A percentile compares a stretch with the other conserved stretches of the same genome.
Conservation (phyloP, 23 tunicate species). For the Ciona savignyi region DNA sequence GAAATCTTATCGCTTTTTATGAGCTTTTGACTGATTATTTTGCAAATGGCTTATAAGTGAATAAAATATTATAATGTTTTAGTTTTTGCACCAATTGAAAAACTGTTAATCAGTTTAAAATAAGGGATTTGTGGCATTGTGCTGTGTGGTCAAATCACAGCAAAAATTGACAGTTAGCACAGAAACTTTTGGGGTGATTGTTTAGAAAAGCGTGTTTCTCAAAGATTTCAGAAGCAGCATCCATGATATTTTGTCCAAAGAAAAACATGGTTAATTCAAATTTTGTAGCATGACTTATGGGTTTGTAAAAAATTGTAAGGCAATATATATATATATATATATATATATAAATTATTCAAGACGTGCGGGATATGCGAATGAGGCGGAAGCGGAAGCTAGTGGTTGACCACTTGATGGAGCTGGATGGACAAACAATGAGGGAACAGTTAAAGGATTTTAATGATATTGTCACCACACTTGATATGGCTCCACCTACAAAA, state of each 20-base stretch:
- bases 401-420: constrained; percentile 86
- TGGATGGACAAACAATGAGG: constrained; percentile 96
- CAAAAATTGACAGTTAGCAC: too few relatives aligned
- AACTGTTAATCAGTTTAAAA: too few relatives aligned
- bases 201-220: too few relatives aligned
- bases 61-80: too few relatives aligned
- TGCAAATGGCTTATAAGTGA: not conserved
- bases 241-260: too few relatives aligned
- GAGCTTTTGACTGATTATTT: not conserved
- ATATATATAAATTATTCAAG: too few relatives aligned
- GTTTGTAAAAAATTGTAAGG: not conserved
- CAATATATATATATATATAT: too few relatives aligned
- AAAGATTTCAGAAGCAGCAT: too few relatives aligned
- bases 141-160: too few relatives aligned
- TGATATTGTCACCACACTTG: constrained; percentile 77
- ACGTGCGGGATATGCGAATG: constrained; percentile 69
- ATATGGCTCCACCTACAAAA: constrained; percentile 97
- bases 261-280: not conserved
- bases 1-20: not conserved
- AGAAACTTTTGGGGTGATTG: too few relatives aligned
- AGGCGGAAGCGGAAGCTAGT: constrained; percentile 84
- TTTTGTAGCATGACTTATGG: not conserved
- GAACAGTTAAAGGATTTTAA: constrained; percentile 85
- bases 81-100: too few relatives aligned
- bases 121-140: too few relatives aligned